A percentile compares a stretch with the other conserved stretches of the same genome.
phyloP scores from a whole-genome alignment of 1,140 invertebrate species.

The Bactericera cockerelli region DNA sequence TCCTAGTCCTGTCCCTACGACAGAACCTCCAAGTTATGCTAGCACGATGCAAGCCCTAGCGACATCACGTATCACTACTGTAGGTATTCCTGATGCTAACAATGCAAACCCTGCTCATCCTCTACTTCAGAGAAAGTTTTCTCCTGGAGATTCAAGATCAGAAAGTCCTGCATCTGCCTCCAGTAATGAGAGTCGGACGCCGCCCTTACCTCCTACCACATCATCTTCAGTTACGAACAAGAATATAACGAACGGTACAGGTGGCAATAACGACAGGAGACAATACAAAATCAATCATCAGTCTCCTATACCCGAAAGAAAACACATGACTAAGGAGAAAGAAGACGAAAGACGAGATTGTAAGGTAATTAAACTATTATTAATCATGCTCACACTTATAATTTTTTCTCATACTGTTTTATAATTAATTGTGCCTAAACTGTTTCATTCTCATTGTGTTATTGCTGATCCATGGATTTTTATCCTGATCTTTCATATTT shows the following conservation, averaged over 20 bases:
- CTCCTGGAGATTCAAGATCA: conserved; percentile 40
- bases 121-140: conserved; percentile 44
- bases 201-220: conserved; percentile 31
- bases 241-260: conserved; percentile 23
- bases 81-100: conserved; percentile 18
- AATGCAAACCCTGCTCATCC: conserved; percentile 29
- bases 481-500: no score
- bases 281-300: conserved; percentile 72
- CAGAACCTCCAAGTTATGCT: conserved; percentile 79
- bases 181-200: conserved; percentile 28
- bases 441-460: no score
- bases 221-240: conserved; percentile 25
- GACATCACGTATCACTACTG: conserved; percentile 37
- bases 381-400: no score
- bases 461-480: no score
- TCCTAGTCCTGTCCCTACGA: conserved; percentile 47
- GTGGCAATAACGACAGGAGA: conserved; percentile 25
- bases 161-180: conserved; percentile 39
- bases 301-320: conserved; percentile 86
- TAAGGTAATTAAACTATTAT: no score
- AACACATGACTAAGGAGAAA: conserved; percentile 81
- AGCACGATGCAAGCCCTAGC: conserved; percentile 74
- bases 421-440: no score
- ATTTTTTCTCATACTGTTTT: conserved; percentile 11
- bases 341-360: conserved; percentile 81